Evolutionary conservation across 2,113 vertebrate species (phyloP).

Genomic region (Periophthalmus modestus): DNA sequence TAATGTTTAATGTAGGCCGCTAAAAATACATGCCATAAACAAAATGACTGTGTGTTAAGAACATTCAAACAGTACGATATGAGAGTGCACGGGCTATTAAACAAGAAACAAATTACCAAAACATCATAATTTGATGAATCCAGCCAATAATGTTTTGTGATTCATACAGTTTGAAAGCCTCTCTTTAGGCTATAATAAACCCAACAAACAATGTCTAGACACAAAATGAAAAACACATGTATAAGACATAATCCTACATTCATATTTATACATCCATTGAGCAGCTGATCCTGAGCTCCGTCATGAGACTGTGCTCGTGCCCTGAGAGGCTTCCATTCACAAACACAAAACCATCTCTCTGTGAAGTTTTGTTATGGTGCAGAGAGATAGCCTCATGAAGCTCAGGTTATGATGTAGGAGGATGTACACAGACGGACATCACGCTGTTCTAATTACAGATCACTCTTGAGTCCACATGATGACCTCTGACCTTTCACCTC

Average conservation of each 20-base stretch:
- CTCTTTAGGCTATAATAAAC: neutral
- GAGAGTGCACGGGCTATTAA: neutral
- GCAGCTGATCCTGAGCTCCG: neutral
- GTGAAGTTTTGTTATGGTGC: neutral
- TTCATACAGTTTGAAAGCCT: neutral
- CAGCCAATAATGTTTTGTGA: neutral
- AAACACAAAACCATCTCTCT: neutral
- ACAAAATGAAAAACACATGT: neutral
- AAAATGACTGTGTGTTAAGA: neutral
- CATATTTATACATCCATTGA: neutral
- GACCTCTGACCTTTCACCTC: constrained; percentile 10
- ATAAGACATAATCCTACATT: neutral
- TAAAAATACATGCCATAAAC: too few relatives aligned
- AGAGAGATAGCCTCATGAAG: neutral
- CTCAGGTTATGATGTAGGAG: neutral
- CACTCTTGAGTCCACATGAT: neutral
- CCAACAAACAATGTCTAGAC: neutral
- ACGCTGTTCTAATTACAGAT: constrained; percentile 19
- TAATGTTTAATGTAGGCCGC: too few relatives aligned
- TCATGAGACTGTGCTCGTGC: constrained; percentile 1
- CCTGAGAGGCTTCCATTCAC: neutral
- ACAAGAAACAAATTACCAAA: neutral
- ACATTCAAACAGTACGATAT: neutral
- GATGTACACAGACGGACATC: neutral
- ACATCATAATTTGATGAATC: neutral